A percentile compares a stretch with the other conserved stretches of the same genome.
These are phyloP conservation scores for Amitus sp. DNA, from an alignment of 2,888 invertebrate species.

Conservation along the genomic window DNA sequence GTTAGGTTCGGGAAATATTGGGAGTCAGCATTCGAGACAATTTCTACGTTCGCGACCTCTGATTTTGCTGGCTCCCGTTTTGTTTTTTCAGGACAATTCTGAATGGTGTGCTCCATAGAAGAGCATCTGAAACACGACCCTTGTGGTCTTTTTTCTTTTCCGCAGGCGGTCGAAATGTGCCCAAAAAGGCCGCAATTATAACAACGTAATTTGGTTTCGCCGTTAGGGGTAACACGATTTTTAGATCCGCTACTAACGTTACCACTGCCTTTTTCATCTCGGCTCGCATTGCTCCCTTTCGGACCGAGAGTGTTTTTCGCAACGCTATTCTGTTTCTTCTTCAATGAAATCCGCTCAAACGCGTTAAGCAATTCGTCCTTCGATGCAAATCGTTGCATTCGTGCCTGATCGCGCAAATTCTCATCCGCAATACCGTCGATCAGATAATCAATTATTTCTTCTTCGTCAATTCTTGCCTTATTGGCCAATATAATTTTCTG, in stretches of 20 bases:
- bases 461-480: constrained; percentile 15
- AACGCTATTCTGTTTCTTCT: too few relatives aligned
- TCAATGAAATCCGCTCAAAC: constrained; percentile 11
- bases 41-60: constrained; percentile 5
- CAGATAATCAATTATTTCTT: constrained; percentile 18
- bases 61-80: too few relatives aligned
- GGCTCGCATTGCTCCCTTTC: too few relatives aligned
- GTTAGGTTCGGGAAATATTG: not conserved
- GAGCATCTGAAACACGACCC: constrained; percentile 2
- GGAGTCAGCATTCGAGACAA: not conserved
- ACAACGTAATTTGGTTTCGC: too few relatives aligned
- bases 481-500: constrained; percentile 24
- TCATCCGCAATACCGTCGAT: constrained; percentile 22
- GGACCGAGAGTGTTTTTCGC: too few relatives aligned
- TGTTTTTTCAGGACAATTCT: not conserved
- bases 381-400: constrained; percentile 10
- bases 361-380: constrained; percentile 8
- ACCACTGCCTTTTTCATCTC: too few relatives aligned
- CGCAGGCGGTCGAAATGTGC: not conserved
- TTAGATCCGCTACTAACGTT: too few relatives aligned
- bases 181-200: constrained; percentile 1
- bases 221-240: too few relatives aligned
- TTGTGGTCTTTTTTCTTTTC: not conserved
- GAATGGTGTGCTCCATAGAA: not conserved
- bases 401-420: constrained; percentile 7